A percentile compares a stretch with the other conserved stretches of the same genome.
phyloP scores from a whole-genome alignment of 2,113 vertebrate genomes.

The Sturnira hondurensis region DNA sequence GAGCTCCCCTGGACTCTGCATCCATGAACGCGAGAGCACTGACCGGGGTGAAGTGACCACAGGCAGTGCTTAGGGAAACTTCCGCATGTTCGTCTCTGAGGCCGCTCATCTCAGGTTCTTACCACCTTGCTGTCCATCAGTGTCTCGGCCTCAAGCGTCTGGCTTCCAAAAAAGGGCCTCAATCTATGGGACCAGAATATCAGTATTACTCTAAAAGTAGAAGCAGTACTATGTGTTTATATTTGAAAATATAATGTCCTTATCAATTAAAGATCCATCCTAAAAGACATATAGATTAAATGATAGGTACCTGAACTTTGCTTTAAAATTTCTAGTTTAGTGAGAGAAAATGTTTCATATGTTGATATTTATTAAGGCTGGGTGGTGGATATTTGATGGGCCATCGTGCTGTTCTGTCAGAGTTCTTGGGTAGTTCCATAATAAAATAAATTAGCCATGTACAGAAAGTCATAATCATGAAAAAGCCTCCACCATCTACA shows the following conservation, averaged over 20 bases:
- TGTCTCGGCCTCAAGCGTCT: not conserved
- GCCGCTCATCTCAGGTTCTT: not conserved
- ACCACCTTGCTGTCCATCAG: not conserved
- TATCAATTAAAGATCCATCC: not conserved
- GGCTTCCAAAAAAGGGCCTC: not conserved
- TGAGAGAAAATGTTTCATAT: not conserved
- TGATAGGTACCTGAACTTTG: not conserved
- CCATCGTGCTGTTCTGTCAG: not conserved
- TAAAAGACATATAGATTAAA: not conserved
- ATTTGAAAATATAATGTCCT: not conserved
- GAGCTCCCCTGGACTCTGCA: not conserved
- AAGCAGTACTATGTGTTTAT: not conserved
- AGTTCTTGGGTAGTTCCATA: not conserved
- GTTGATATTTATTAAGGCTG: not conserved
- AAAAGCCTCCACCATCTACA: too few species aligned
- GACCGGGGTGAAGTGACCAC: not conserved
- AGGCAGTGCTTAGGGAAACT: not conserved
- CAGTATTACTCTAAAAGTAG: not conserved
- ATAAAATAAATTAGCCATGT: not conserved
- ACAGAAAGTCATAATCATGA: not conserved
- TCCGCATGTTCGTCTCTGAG: not conserved
- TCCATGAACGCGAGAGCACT: rapidly evolving
- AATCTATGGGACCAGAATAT: not conserved
- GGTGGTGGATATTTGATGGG: not conserved
- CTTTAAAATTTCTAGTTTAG: not conserved